Percentiles rank a stretch among this genome's conserved stretches.
Conservation (phyloP, 2,113 vertebrate genomes). For the Felis catus region F.catus_Fca126_mat1.0 CM031420.1:139126001-139126500, state of each 20-base stretch:
- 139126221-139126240: slow-evolving; percentile 29
- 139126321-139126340: not conserved
- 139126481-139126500: slow-evolving; percentile 16
- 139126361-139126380: not conserved
- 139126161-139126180: not conserved
- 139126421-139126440: not conserved
- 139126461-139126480: not conserved
- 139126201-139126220: slow-evolving; percentile 23
- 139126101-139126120: not conserved
- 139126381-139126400: not conserved
- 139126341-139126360: not conserved
- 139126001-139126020: not conserved
- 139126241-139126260: slow-evolving; percentile 20
- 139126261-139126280: not conserved
- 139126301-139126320: not conserved
- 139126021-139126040: not conserved
- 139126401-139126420: not conserved
- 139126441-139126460: not conserved
- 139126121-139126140: not conserved
- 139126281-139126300: not conserved
- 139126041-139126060: not conserved
- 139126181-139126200: not conserved
- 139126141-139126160: not conserved
- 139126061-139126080: not conserved
- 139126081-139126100: not conserved